Conservation (phyloP, 2,797 vertebrate genomes). For the Vultur gryphus region DNA sequence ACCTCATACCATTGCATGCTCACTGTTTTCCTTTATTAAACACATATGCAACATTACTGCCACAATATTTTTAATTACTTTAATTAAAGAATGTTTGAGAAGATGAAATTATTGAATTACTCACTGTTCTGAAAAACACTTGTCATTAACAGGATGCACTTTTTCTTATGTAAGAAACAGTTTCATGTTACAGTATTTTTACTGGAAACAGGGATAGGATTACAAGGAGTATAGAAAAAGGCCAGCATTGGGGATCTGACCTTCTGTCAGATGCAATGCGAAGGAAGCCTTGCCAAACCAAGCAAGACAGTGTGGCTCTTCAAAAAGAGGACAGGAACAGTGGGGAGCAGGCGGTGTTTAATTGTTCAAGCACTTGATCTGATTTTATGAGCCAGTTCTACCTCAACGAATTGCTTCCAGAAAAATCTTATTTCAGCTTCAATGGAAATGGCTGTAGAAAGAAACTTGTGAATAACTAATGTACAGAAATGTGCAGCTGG, state of each 20-base stretch:
- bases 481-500: neutral
- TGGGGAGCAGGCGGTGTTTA: neutral
- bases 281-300: neutral
- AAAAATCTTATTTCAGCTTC: neutral
- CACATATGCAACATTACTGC: neutral
- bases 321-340: neutral
- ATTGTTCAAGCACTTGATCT: neutral
- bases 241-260: neutral
- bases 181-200: neutral
- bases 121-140: neutral
- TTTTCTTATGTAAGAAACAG: neutral
- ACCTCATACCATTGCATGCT: neutral
- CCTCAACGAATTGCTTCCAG: neutral
- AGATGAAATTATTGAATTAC: neutral
- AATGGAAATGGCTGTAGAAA: neutral
- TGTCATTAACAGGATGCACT: neutral
- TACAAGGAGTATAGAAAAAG: neutral
- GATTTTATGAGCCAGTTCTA: neutral
- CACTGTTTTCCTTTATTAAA: neutral
- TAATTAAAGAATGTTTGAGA: neutral
- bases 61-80: neutral
- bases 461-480: neutral
- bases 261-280: neutral
- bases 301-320: neutral
- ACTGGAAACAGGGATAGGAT: neutral